Conservation (phyloP, 2,113 vertebrate species). For the Burhinus bistriatus region DNA sequence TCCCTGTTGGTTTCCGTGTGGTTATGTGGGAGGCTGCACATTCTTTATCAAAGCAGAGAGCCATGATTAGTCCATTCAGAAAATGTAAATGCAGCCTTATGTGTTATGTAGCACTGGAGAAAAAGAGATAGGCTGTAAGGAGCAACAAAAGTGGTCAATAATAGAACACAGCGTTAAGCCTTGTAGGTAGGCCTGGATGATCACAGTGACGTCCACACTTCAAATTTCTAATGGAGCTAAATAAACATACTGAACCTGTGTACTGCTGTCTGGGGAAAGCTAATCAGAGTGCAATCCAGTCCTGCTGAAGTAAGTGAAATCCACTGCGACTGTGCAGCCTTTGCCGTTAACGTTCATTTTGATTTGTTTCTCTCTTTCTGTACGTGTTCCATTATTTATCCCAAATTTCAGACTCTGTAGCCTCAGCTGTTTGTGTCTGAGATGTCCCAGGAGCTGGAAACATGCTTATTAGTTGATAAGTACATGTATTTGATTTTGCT, state of each 20-base stretch:
- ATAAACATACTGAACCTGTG: not conserved
- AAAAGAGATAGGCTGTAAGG: not conserved
- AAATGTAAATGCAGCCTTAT: slow-evolving; percentile 69
- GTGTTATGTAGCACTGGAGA: slow-evolving; percentile 1
- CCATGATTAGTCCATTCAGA: slow-evolving; percentile 75
- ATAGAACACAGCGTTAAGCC: not conserved
- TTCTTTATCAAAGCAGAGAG: slow-evolving; percentile 61
- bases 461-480: not conserved
- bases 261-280: not conserved
- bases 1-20: slow-evolving; percentile 57
- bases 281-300: not conserved
- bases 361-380: not conserved
- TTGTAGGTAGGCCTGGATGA: not conserved
- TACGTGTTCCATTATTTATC: not conserved
- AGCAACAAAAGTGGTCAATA: not conserved
- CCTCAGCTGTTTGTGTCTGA: not conserved
- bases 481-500: not conserved
- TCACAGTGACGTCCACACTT: not conserved
- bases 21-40: slow-evolving; percentile 60
- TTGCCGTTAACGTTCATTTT: not conserved
- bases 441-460: not conserved
- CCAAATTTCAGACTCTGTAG: not conserved
- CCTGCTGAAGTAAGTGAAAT: not conserved
- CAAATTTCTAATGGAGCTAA: not conserved
- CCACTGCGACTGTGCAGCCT: not conserved